These are phyloP conservation scores for Mayetiola destructor DNA, from an alignment of 2,888 invertebrate genomes.

Conservation along the genomic window DNA sequence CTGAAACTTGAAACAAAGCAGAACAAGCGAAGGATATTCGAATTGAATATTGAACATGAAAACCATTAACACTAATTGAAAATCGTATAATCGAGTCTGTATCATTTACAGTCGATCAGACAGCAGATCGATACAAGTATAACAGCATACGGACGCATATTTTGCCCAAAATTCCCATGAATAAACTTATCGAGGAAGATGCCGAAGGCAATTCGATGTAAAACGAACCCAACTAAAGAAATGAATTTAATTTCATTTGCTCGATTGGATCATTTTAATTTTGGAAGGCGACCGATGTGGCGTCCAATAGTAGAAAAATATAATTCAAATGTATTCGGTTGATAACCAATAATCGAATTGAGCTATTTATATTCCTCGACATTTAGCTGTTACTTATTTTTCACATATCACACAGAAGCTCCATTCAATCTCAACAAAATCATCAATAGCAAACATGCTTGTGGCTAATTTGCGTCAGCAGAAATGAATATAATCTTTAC, in stretches of 20 bases:
- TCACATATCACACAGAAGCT: too few relatives aligned
- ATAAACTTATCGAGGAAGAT: background rate
- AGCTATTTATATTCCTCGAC: constrained; percentile 4
- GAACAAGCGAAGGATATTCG: too few relatives aligned
- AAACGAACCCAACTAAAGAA: background rate
- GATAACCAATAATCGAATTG: constrained; percentile 8
- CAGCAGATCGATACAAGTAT: background rate
- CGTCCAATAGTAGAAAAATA: background rate
- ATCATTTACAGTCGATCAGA: background rate
- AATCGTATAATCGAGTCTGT: constrained; percentile 1
- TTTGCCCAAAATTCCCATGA: background rate
- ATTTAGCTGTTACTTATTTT: constrained; percentile 4
- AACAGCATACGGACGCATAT: background rate
- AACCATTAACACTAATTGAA: constrained; percentile 7
- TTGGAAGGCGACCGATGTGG: background rate
- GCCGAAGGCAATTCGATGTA: too few relatives aligned
- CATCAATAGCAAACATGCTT: too few relatives aligned
- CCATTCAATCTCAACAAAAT: too few relatives aligned
- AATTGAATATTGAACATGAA: too few relatives aligned
- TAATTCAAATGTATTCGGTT: background rate
- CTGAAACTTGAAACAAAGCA: background rate
- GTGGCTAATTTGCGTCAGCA: background rate
- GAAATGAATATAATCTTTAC: constrained; percentile 6
- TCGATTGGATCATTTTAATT: background rate
- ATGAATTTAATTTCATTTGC: background rate